Evolutionary conservation across 2,113 vertebrate species (phyloP).

Genomic region (Corynorhinus townsendii): DNA sequence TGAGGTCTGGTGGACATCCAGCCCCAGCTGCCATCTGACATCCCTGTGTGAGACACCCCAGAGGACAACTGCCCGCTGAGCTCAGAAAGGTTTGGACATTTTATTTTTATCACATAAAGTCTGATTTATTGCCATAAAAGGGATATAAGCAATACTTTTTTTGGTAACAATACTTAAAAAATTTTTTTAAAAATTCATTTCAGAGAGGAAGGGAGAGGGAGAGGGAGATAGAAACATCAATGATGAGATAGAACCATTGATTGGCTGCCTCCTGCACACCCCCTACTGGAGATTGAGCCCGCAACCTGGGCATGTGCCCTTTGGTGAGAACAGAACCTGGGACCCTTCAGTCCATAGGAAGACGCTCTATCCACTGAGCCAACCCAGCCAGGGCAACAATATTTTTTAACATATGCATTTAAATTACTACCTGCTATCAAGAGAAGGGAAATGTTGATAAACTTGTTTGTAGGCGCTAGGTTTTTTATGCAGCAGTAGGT

Average conservation of each 20-base stretch:
- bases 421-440: neutral
- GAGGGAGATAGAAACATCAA: too few relatives aligned
- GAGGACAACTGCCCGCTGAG: neutral
- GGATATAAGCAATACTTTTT: neutral
- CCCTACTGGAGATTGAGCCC: too few relatives aligned
- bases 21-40: neutral
- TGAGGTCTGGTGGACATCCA: neutral
- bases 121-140: neutral
- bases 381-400: too few relatives aligned
- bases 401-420: neutral
- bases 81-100: neutral
- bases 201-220: too few relatives aligned
- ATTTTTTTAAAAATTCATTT: too few relatives aligned
- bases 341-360: too few relatives aligned
- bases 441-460: neutral
- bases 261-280: too few relatives aligned
- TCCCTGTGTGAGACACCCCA: fast-evolving
- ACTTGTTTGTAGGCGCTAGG: neutral
- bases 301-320: too few relatives aligned
- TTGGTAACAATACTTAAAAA: too few relatives aligned
- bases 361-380: too few relatives aligned
- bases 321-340: too few relatives aligned
- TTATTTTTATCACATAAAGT: neutral
- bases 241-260: too few relatives aligned
- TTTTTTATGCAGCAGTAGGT: neutral